A percentile compares a stretch with the other conserved stretches of the same genome.
Evolutionary conservation across 2,113 vertebrate species (phyloP).

Genomic region (Paracanthobrama guichenoti): DNA sequence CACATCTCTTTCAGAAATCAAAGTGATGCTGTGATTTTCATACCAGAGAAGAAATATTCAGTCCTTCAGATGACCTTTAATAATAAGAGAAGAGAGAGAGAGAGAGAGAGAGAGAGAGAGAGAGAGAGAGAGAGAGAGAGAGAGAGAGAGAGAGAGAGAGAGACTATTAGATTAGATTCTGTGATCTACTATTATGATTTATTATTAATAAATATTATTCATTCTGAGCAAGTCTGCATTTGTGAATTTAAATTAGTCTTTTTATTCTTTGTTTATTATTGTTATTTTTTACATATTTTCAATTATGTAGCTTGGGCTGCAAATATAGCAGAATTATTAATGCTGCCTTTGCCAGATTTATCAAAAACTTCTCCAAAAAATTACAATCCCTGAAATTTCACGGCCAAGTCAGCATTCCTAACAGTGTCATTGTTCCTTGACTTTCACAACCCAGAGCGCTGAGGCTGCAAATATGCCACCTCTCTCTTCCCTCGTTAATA

Average conservation of each 20-base stretch:
- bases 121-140: too few species aligned
- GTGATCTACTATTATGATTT: not conserved
- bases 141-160: not conserved
- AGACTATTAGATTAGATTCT: not conserved
- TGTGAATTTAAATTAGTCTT: not conserved
- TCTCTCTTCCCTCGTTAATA: conserved; percentile 62
- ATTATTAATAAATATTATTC: not conserved
- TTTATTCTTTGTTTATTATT: not conserved
- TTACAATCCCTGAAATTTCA: conserved; percentile 15
- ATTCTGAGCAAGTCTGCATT: not conserved
- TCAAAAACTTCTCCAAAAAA: conserved; percentile 35
- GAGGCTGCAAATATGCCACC: conserved; percentile 56
- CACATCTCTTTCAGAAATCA: conserved; percentile 40
- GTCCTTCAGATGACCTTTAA: conserved; percentile 38
- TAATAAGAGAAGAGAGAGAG: not conserved
- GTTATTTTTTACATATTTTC: not conserved
- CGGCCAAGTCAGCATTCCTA: conserved; percentile 38
- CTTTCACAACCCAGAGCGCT: conserved; percentile 50
- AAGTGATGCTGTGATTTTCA: conserved; percentile 20
- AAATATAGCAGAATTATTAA: not conserved
- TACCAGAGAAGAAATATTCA: conserved; percentile 15
- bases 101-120: too few species aligned
- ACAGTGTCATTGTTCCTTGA: conserved; percentile 52
- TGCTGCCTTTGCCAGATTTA: conserved; percentile 18
- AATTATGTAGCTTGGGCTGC: not conserved